These are phyloP conservation scores for Bradysia coprophila DNA, from an alignment of 1,140 invertebrate species.

Conservation along the genomic window DNA sequence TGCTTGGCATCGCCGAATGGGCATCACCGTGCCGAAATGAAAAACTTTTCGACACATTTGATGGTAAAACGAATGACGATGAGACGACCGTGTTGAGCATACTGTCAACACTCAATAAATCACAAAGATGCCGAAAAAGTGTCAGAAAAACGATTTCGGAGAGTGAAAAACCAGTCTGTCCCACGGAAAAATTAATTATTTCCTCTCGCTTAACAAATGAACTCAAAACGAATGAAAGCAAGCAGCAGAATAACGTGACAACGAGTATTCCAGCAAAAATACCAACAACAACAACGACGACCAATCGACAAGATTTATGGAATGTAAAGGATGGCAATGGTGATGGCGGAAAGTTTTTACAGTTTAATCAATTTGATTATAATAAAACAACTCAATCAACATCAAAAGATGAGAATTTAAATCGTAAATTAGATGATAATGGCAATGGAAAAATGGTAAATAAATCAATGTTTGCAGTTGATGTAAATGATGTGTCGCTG, in stretches of 20 bases:
- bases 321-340: background rate
- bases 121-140: background rate
- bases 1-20: constrained; percentile 21
- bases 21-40: constrained; percentile 15
- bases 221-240: background rate
- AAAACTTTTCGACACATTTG: background rate
- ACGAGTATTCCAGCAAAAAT: too few species aligned
- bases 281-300: too few species aligned
- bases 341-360: background rate
- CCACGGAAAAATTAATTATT: background rate
- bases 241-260: too few species aligned
- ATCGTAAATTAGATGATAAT: background rate
- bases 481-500: too few species aligned
- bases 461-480: too few species aligned
- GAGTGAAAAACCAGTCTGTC: background rate
- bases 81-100: background rate
- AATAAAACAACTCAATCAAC: background rate
- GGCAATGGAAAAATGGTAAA: too few species aligned
- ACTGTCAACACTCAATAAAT: background rate
- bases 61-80: background rate
- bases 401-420: background rate
- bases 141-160: background rate
- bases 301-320: background rate
- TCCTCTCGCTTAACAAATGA: background rate
- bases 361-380: background rate